Conservation (phyloP, 2,113 vertebrate species). For the Pholis gunnellus region DNA sequence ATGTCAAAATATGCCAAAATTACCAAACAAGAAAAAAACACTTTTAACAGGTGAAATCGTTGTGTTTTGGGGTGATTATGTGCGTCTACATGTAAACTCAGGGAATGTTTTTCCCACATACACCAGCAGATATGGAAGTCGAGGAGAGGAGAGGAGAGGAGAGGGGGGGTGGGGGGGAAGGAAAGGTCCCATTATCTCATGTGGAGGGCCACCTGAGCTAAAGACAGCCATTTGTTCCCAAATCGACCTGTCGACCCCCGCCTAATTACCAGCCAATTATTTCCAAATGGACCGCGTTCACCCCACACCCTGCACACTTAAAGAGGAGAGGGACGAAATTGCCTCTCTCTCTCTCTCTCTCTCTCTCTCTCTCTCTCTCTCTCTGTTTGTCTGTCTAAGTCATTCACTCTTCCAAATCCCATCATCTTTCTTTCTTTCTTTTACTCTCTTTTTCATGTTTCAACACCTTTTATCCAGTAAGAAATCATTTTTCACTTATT, state of each 20-base stretch:
- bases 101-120: background rate
- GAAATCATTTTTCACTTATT: constrained; percentile 42
- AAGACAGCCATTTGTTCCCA: constrained; percentile 88
- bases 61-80: background rate
- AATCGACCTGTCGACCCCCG: constrained; percentile 89
- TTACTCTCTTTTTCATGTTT: constrained; percentile 6
- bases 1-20: background rate
- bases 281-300: constrained; percentile 83
- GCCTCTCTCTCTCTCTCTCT: constrained; percentile 54
- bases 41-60: no score
- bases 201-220: constrained; percentile 87
- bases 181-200: constrained; percentile 83
- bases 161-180: constrained; percentile 57
- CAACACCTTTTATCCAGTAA: constrained; percentile 11
- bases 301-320: constrained; percentile 73
- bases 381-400: background rate
- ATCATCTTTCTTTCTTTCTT: background rate
- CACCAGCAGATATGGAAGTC: constrained; percentile 3
- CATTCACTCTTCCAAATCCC: background rate
- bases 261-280: constrained; percentile 93
- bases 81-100: background rate
- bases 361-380: constrained; percentile 26
- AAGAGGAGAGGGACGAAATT: constrained; percentile 78
- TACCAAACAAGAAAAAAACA: background rate
- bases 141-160: background rate